Conservation (phyloP, 2,797 vertebrate species). For the Hafferia zeledoni region DNA sequence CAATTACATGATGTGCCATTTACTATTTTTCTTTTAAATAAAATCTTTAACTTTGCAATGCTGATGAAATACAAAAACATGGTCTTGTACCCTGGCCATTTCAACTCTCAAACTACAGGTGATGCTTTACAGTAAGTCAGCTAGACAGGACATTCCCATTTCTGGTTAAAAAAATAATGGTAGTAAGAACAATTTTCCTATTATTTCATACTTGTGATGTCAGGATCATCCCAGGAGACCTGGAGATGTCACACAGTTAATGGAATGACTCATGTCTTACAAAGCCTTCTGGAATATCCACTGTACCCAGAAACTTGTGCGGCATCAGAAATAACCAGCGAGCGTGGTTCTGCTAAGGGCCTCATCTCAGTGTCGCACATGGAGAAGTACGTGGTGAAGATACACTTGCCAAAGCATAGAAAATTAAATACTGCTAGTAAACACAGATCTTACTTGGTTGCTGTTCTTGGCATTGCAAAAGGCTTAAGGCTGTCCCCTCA, state of each 20-base stretch:
- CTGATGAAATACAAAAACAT: neutral
- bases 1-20: slow-evolving; percentile 78
- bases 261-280: neutral
- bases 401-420: neutral
- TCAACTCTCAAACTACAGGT: neutral
- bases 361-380: neutral
- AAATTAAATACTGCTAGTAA: neutral
- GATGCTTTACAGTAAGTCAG: neutral
- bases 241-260: neutral
- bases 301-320: neutral
- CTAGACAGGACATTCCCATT: neutral
- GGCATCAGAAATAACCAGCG: neutral
- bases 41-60: neutral
- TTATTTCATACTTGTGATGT: neutral
- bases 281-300: neutral
- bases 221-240: neutral
- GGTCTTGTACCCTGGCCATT: neutral
- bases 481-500: neutral
- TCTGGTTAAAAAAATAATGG: neutral
- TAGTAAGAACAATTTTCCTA: neutral
- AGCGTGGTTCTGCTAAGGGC: neutral
- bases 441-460: neutral
- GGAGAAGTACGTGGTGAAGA: neutral
- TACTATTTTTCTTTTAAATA: slow-evolving; percentile 53
- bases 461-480: neutral